phyloP scores from a whole-genome alignment of 2,888 invertebrate species.

The Calliphora vomitoria region DNA sequence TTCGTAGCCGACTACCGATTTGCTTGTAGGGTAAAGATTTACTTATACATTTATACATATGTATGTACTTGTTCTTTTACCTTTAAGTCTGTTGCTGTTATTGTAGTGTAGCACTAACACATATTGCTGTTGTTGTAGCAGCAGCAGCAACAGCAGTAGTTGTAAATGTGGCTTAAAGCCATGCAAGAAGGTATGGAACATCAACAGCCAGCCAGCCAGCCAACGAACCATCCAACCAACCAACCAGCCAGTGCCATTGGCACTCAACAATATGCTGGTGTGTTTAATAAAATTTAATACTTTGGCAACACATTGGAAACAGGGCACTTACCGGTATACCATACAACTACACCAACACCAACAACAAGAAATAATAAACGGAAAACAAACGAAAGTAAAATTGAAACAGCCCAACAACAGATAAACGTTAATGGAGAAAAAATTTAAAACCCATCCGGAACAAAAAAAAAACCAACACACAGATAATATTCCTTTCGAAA shows the following conservation, averaged over 20 bases:
- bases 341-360: conserved; percentile 26
- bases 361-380: not conserved
- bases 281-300: conserved; percentile 73
- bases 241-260: conserved; percentile 64
- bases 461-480: not conserved
- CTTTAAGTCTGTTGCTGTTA: conserved; percentile 22
- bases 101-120: not conserved
- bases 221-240: conserved; percentile 5
- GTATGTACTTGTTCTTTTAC: not conserved
- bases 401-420: conserved; percentile 58
- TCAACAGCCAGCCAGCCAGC: conserved; percentile 29
- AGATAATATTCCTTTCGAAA: not conserved
- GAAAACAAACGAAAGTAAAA: conserved; percentile 69
- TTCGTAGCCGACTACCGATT: too few species aligned
- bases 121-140: not conserved
- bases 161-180: conserved; percentile 67
- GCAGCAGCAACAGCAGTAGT: conserved; percentile 35
- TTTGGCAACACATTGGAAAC: conserved; percentile 70
- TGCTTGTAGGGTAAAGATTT: not conserved
- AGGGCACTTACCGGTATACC: conserved; percentile 62
- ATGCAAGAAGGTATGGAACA: conserved; percentile 47
- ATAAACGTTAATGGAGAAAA: conserved; percentile 53
- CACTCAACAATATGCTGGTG: conserved; percentile 68
- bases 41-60: not conserved
- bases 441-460: conserved; percentile 18